Conservation (phyloP, 1,140 invertebrate species). For the Portunus trituberculatus region DNA sequence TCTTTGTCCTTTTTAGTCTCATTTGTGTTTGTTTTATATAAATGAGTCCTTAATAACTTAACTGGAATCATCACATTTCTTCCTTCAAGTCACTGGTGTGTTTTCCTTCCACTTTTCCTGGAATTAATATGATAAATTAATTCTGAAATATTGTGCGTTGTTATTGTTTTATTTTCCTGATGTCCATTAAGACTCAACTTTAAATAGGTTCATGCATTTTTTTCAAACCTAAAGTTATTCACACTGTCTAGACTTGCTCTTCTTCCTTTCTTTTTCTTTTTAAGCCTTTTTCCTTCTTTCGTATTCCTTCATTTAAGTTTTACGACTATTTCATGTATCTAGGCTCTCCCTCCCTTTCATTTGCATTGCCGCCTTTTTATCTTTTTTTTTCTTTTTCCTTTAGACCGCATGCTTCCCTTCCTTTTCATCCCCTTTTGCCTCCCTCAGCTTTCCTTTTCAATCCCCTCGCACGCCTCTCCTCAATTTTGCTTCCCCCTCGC, state of each 20-base stretch:
- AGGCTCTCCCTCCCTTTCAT: neutral
- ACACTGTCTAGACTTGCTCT: neutral
- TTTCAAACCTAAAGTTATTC: neutral
- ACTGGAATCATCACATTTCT: neutral
- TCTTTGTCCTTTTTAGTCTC: neutral
- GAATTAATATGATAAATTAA: no score
- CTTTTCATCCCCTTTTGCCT: neutral
- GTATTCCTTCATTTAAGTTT: neutral
- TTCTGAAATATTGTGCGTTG: no score
- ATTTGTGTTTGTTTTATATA: neutral
- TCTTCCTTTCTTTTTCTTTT: neutral
- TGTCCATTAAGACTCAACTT: neutral
- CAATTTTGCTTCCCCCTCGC: neutral
- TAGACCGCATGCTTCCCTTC: neutral
- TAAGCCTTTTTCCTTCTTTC: neutral
- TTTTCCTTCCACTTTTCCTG: neutral
- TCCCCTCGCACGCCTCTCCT: neutral
- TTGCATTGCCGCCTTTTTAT: neutral
- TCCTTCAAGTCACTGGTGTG: neutral
- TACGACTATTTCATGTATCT: constrained; percentile 23
- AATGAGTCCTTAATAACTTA: neutral
- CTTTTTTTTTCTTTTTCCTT: neutral
- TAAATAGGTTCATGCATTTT: neutral
- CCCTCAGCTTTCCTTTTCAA: constrained; percentile 33
- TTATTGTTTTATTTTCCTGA: neutral